A percentile compares a stretch with the other conserved stretches of the same genome.
These are phyloP conservation scores for Galerucella calmariensis DNA, from an alignment of 2,888 invertebrate genomes.

Conservation along the genomic window DNA sequence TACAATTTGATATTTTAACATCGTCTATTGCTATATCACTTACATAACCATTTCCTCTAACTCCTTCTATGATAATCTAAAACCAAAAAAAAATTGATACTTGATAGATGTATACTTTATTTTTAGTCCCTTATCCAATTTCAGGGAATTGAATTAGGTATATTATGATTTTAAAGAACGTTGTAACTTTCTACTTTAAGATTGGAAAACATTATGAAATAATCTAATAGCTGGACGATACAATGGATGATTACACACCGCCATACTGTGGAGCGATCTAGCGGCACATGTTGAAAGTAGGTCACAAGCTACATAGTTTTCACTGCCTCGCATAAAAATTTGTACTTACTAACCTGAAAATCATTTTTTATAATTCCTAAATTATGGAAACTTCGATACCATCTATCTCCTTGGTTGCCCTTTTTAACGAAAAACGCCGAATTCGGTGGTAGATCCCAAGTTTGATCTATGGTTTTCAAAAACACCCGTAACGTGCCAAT, in stretches of 20 bases:
- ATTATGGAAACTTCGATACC: slow-evolving; percentile 70
- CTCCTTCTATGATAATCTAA: slow-evolving; percentile 82
- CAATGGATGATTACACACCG: too few species aligned
- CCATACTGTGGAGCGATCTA: too few species aligned
- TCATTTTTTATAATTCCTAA: slow-evolving; percentile 65
- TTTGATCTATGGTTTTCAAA: slow-evolving; percentile 64
- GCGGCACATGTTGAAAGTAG: too few species aligned
- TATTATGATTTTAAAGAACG: too few species aligned
- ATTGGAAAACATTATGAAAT: too few species aligned
- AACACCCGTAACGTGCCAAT: slow-evolving; percentile 70
- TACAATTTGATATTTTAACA: slow-evolving; percentile 73
- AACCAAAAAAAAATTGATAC: slow-evolving; percentile 49
- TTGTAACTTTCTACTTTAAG: too few species aligned
- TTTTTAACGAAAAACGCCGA: slow-evolving; percentile 71
- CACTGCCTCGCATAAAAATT: not conserved
- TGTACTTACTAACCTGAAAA: slow-evolving; percentile 68
- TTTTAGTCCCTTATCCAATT: too few species aligned
- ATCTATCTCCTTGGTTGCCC: slow-evolving; percentile 78
- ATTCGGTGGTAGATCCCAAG: slow-evolving; percentile 62
- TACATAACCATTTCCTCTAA: slow-evolving; percentile 73
- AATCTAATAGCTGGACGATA: too few species aligned
- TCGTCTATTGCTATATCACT: slow-evolving; percentile 88
- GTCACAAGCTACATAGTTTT: too few species aligned
- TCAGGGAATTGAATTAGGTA: too few species aligned
- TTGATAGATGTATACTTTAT: not conserved